Evolutionary conservation across 2,888 invertebrate species (phyloP), one percentile per base, ranked within the genome.

Genomic region (Choreutis nemorana): DNA sequence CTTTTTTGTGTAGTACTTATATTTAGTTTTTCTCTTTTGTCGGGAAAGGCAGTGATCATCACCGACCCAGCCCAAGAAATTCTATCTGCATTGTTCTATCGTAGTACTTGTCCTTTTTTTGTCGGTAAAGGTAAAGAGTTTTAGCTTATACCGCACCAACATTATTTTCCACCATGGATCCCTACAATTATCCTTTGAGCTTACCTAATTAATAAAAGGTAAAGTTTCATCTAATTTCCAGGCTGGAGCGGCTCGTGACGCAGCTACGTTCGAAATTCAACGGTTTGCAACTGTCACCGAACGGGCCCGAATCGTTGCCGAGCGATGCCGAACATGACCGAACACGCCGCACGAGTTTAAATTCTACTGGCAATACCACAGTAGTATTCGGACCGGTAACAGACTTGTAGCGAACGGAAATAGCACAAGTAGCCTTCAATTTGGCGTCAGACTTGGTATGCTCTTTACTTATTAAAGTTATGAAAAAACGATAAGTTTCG

Each of bases 381-480:
- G 81, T 83, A 16, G 71, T 84, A 26, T 82, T 83, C 39, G 85
- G 85, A 10, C 84, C 84, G 9, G 84, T 85, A 10, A 85, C 84
- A 2, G 83, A 84, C 53, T 80, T 81, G 67, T 81, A 78, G 72
- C 73, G 72, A 64, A 67, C 46, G 50, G 53, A 54, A 38, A 23
- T 55, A 32, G 48, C 43, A 36, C 51, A 54, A 35, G 42, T 50
- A 35, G 49, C 53, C 30, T 53, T 55, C 36, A 45, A 40, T 14
- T 35, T 72, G 14, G 50, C 57, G 40, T 45, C 58, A 22, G 71
- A 75, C 40, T 35, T 71, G 29, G 36, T 70, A 45, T 63, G 59
- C 51, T 64, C 68, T 39, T 35, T 60, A 37, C 30, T 57, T 12
- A 46, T 47, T 43, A 62, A 51, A 50, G 42, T 53, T 35, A 33